Evolutionary conservation across 1,140 invertebrate species (phyloP), one percentile per base, ranked within the genome.

Genomic region (Cherax quadricarinatus): DNA sequence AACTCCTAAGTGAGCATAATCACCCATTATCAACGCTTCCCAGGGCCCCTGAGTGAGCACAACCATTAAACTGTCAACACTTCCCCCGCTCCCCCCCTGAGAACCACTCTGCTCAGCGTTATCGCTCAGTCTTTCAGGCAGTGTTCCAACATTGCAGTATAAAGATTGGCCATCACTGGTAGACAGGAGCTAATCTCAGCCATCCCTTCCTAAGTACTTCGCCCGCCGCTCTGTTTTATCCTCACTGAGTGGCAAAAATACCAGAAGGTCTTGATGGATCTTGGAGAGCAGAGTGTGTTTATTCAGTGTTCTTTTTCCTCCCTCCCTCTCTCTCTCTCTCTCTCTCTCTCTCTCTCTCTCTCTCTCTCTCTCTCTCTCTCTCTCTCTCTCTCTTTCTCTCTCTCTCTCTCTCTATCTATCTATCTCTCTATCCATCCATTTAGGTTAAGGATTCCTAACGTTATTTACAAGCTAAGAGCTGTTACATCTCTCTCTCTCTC

Each of bases 231-330:
- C n/a, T 75, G 70, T 75, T 75, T 75, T 75, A 75, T 75, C n/a
- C 70, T 75, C 70, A 21, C n/a, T 75, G 70, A 75, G 70, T 75
- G 70, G 70, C n/a, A 75, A 75, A 75, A 75, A 75, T 9, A 75
- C n/a, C 5, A 75, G 70, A 30, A 30, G 24, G 16, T 75, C 70
- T 75, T 75, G 70, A 75, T 75, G 70, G 70, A 75, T 75, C 16
- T 30, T 30, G 70, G 70, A 21, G 24, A 75, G 66, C 66, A 5
- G n/a, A 30, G 24, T 75, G n/a, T 75, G 70, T 75, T 75, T 75
- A 75, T 30, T 75, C 24, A 57, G 14, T 14, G 14, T 57, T 57
- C 53, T 57, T 14, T 57, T 57, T 6, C 53, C 14, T 57, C 66
- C 21, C 18, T 70, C 66, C 21, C 66, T 70, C 18, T 3, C 62